Percentiles rank a stretch among this genome's conserved stretches.
These are phyloP conservation scores for Dicrostonyx torquatus DNA, from an alignment of 2,797 vertebrate species.

Conservation along the genomic window DNA sequence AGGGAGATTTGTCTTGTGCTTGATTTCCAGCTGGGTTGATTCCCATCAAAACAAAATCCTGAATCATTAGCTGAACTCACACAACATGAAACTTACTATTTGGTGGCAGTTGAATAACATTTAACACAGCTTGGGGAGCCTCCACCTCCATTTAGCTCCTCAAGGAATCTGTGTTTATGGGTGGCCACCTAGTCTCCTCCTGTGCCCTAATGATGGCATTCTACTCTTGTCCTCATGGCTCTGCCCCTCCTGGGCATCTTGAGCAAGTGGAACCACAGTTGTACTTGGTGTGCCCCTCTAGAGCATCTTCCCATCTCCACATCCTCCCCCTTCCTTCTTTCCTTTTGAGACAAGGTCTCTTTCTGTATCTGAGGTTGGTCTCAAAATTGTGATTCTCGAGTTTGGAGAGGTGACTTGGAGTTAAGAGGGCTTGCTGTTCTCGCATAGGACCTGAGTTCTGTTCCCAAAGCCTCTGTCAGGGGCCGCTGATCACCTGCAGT, in stretches of 20 bases:
- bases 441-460: neutral
- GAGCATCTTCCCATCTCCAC: neutral
- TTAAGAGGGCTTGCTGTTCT: neutral
- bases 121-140: neutral
- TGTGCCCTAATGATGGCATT: neutral
- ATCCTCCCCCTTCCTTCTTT: neutral
- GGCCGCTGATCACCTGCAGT: neutral
- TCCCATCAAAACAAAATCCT: neutral
- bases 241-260: no score
- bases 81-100: neutral
- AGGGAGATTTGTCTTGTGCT: neutral
- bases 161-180: neutral
- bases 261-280: accelerated
- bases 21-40: neutral
- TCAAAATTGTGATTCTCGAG: neutral
- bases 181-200: neutral
- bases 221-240: no score
- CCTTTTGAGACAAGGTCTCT: neutral
- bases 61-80: neutral
- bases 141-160: neutral
- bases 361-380: neutral
- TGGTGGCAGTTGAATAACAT: neutral
- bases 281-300: neutral
- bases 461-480: neutral
- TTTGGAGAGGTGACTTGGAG: neutral